Evolutionary conservation across 30 jellyfish, hydroid and myxozoan genomes (phyloP), one percentile per base, ranked within the genome.

Genomic region (Aurelia aurita): DNA sequence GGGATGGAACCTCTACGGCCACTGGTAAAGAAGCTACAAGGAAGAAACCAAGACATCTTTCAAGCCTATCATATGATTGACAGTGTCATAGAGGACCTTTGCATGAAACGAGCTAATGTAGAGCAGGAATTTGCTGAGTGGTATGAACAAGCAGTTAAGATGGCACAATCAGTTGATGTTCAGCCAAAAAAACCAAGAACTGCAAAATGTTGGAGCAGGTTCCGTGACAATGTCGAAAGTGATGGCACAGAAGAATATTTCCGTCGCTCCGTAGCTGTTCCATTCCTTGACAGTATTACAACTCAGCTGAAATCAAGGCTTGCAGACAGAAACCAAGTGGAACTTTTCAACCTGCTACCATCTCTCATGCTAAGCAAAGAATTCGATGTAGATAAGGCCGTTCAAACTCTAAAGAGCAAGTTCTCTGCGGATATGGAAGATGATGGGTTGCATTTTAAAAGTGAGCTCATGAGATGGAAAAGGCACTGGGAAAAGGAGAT

Each of bases 11-110:
- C 80, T 26, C 80, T 59, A 78, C 65, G 71, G 34, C 80, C 89
- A 65, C 89, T 78, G 44, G 80, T 78, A 21, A 58, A 62, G 71
- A 78, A 58, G 60, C 45, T 78, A 43, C 89, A 78, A 78, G 59
- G 80, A 78, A 62, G 80, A 44, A 78, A 78, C 69, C 80, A 78
- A 60, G 89, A 78, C 58, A 61, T 78, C 63, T 78, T 58, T 78
- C 89, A 78, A 78, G 80, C 89, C 79, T 78, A 78, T 39, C 89
- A 39, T 58, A 78, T 78, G 80, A 78, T 61, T 29, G 83, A 71
- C 46, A 71, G 83, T 21, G 83, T 71, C 77, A 34, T 57, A 9
- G 44, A 58, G 63, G 55, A 76, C 64, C 67, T 76, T n/a, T 58
- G 66, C 76, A 76, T 76, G 77, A 76, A 31, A 57, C 44, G 67